phyloP scores from a whole-genome alignment of 2,113 vertebrate species.

The Hassar affinis region DNA sequence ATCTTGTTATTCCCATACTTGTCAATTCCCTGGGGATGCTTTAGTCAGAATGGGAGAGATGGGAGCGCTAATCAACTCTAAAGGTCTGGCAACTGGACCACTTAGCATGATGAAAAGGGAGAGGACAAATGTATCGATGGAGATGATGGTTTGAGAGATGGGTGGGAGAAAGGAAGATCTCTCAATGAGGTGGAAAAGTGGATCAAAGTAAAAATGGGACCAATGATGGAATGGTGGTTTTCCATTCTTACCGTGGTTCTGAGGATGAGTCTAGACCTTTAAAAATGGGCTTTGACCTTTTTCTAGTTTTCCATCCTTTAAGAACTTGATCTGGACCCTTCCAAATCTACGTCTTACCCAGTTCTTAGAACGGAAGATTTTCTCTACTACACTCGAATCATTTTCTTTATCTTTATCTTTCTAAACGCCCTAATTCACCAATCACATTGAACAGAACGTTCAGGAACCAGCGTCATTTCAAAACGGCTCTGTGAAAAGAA shows the following conservation, averaged over 20 bases:
- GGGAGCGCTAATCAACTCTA: conserved; percentile 67
- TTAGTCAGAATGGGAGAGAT: conserved; percentile 61
- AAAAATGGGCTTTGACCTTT: background rate
- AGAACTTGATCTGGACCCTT: background rate
- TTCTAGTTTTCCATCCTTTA: background rate
- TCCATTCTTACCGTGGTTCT: conserved; percentile 56
- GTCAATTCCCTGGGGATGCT: conserved; percentile 62
- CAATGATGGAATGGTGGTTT: conserved; percentile 54
- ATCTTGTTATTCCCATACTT: conserved; percentile 69
- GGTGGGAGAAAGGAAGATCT: conserved; percentile 40
- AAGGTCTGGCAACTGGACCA: conserved; percentile 62
- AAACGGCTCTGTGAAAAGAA: conserved; percentile 28
- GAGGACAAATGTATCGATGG: conserved; percentile 24
- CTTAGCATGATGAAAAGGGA: conserved; percentile 69
- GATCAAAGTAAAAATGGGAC: conserved; percentile 45
- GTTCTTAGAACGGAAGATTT: background rate
- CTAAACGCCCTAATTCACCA: conserved; percentile 2
- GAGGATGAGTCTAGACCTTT: background rate
- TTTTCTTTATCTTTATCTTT: background rate
- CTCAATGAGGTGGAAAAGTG: conserved; percentile 43
- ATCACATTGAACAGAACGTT: background rate
- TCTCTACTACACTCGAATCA: background rate
- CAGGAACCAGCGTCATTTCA: background rate
- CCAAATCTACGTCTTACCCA: conserved; percentile 17
- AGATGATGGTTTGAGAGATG: conserved; percentile 50